Conservation (phyloP, 2,797 vertebrate genomes). For the Eremophila alpestris region DNA sequence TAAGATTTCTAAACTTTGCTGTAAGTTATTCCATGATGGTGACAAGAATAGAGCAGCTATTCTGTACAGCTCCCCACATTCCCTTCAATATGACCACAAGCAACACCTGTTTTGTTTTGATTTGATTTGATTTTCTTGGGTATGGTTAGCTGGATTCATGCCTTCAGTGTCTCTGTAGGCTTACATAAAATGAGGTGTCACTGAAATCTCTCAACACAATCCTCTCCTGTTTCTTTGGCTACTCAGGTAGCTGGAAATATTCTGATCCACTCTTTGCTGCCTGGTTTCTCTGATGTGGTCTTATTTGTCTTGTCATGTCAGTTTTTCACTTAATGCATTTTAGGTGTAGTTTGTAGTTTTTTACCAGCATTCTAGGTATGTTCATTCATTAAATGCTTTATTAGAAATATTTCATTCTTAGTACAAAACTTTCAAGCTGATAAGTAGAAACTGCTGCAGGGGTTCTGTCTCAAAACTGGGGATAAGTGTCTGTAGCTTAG, state of each 20-base stretch:
- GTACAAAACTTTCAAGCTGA: background rate
- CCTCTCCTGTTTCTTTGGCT: background rate
- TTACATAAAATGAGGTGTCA: background rate
- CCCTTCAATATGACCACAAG: background rate
- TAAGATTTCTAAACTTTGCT: background rate
- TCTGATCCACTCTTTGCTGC: background rate
- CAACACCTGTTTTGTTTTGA: background rate
- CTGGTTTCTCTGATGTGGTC: background rate
- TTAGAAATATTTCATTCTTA: background rate
- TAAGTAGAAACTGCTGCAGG: background rate
- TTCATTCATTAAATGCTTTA: background rate
- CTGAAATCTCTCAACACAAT: background rate
- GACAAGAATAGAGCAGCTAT: background rate
- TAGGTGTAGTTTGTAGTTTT: background rate
- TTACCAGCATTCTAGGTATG: background rate
- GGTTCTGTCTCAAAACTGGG: background rate
- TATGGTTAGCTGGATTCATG: rapidly evolving
- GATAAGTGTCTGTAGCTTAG: background rate
- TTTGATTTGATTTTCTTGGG: rapidly evolving
- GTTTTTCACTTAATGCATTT: background rate
- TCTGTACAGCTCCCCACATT: rapidly evolving
- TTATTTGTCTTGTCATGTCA: background rate
- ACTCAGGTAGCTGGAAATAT: background rate
- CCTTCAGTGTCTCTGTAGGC: background rate
- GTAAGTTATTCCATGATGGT: background rate